These are phyloP conservation scores for Drosophila kepulauana DNA, from an alignment of 1,140 invertebrate genomes.

Conservation along the genomic window DNA sequence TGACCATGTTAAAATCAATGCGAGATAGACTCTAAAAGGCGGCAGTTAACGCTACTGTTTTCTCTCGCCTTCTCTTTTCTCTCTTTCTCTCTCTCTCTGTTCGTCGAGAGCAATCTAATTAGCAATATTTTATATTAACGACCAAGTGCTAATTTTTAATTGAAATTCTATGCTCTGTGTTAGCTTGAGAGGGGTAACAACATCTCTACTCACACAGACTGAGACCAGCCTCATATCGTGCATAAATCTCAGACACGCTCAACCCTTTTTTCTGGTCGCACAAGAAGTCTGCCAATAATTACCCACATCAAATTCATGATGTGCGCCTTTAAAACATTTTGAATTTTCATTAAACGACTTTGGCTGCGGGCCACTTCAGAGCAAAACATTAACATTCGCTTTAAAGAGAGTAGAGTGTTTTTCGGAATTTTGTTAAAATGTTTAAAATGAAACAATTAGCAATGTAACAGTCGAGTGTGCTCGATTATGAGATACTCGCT, in stretches of 20 bases:
- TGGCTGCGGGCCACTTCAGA: conserved; percentile 2
- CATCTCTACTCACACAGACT: background rate
- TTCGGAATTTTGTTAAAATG: background rate
- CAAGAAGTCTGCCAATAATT: conserved; percentile 66
- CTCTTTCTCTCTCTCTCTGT: background rate
- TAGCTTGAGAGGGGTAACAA: background rate
- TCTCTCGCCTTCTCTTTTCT: background rate
- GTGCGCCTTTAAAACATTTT: background rate
- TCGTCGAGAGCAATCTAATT: conserved; percentile 66
- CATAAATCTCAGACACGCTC: conserved; percentile 57
- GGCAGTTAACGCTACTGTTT: conserved; percentile 50
- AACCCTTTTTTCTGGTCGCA: conserved; percentile 56
- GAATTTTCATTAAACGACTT: conserved; percentile 15
- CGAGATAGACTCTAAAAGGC: conserved; percentile 32
- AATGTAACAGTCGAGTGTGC: too few relatives aligned
- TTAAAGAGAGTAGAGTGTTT: background rate
- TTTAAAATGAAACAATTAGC: background rate
- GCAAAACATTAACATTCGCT: background rate
- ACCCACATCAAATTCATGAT: conserved; percentile 66
- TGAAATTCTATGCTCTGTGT: conserved; percentile 68
- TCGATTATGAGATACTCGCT: too few relatives aligned
- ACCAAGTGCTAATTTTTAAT: conserved; percentile 78
- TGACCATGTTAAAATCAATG: conserved; percentile 82
- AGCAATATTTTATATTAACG: conserved; percentile 82
- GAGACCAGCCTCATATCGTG: conserved; percentile 3